Evolutionary conservation across 1,140 invertebrate genomes (phyloP).

Genomic region (Epicauta chinensis): DNA sequence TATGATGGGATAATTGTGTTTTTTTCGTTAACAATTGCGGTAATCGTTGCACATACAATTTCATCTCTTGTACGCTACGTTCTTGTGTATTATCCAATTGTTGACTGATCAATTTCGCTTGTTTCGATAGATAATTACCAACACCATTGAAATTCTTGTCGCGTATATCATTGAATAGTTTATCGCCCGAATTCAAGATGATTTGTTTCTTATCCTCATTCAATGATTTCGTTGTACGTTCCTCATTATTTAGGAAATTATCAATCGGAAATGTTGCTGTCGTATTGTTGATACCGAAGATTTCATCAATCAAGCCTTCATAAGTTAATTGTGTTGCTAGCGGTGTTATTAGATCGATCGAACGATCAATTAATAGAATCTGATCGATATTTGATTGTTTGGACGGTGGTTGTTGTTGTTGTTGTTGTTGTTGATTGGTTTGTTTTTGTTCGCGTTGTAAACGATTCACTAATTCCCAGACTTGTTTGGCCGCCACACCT

Average conservation of each 20-base stretch:
- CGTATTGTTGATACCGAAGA: conserved; percentile 62
- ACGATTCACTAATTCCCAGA: conserved; percentile 80
- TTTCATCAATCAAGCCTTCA: conserved; percentile 86
- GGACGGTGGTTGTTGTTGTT: too few species aligned
- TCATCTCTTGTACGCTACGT: conserved; percentile 89
- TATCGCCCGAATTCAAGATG: conserved; percentile 84
- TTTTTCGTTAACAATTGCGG: conserved; percentile 86
- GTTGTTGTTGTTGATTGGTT: conserved; percentile 31
- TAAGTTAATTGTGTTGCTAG: conserved; percentile 94
- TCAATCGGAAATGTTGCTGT: conserved; percentile 78
- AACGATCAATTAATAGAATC: conserved; percentile 62
- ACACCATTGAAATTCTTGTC: conserved; percentile 91
- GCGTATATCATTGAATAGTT: conserved; percentile 81
- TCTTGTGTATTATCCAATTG: conserved; percentile 84
- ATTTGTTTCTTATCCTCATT: conserved; percentile 72
- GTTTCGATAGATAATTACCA: conserved; percentile 75
- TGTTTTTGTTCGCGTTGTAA: conserved; percentile 59
- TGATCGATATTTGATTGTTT: conserved; percentile 66
- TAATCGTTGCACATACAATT: conserved; percentile 84
- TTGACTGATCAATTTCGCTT: conserved; percentile 78
- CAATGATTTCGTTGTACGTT: conserved; percentile 54
- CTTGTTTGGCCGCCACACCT: conserved; percentile 78
- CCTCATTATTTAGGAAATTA: conserved; percentile 67
- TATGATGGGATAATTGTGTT: conserved; percentile 69
- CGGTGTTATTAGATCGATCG: conserved; percentile 87